These are phyloP conservation scores for Hephaestus fuliginosus DNA, from an alignment of 2,797 vertebrate genomes.

Conservation along the genomic window DNA sequence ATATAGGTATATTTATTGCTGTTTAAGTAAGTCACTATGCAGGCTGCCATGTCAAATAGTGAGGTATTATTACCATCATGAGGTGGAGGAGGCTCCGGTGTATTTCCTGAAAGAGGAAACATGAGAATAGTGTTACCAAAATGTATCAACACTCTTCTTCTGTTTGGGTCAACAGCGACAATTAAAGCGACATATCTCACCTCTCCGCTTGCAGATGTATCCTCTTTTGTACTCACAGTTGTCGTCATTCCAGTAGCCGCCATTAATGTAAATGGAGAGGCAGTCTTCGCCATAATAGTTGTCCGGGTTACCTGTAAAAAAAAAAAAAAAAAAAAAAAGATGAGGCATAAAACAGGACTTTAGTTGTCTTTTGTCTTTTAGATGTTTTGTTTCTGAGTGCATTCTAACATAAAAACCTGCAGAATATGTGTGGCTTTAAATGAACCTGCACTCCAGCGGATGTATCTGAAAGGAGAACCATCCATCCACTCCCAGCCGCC, in stretches of 20 bases:
- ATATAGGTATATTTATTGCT: not conserved
- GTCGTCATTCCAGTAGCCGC: slow-evolving; percentile 87
- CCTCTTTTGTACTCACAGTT: slow-evolving; percentile 83
- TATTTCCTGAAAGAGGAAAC: slow-evolving; percentile 76
- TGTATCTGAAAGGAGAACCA: slow-evolving; percentile 84
- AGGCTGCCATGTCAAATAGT: not conserved
- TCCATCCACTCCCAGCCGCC: slow-evolving; percentile 87
- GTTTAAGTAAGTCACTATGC: not conserved
- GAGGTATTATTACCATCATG: slow-evolving; percentile 82
- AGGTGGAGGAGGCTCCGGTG: slow-evolving; percentile 83
- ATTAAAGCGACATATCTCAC: slow-evolving; percentile 56
- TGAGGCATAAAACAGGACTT: too few species aligned
- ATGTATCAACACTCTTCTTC: not conserved
- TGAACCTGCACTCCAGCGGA: slow-evolving; percentile 84
- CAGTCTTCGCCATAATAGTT: slow-evolving; percentile 85
- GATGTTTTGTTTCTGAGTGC: not conserved
- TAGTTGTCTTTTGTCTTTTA: too few species aligned
- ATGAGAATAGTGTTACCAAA: not conserved
- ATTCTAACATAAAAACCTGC: not conserved
- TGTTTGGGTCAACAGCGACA: not conserved
- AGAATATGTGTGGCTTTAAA: not conserved
- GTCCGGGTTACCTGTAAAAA: slow-evolving; percentile 84
- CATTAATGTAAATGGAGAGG: slow-evolving; percentile 82
- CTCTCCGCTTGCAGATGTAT: slow-evolving; percentile 86
- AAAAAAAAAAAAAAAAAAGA: not conserved